Conservation (phyloP, 1,140 invertebrate genomes). For the Nasonia longicornis region DNA sequence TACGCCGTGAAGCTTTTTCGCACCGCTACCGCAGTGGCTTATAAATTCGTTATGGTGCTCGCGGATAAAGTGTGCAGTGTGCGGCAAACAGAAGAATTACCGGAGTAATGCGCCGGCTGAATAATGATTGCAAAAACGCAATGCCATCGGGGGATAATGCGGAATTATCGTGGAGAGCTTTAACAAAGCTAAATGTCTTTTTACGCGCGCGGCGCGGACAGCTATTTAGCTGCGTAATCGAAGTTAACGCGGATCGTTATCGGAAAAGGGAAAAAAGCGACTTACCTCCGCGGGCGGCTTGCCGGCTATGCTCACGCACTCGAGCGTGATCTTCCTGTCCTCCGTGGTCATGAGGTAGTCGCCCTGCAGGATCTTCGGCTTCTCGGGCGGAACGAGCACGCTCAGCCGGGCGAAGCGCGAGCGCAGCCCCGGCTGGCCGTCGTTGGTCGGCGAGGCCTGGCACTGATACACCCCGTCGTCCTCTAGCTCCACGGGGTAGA, state of each 20-base stretch:
- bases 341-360: conserved; percentile 85
- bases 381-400: conserved; percentile 89
- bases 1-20: conserved; percentile 41
- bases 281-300: conserved; percentile 92
- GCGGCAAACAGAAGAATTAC: conserved; percentile 22
- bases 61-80: conserved; percentile 19
- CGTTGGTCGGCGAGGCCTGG: conserved; percentile 82
- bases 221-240: not conserved
- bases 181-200: conserved; percentile 3
- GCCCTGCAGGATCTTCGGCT: conserved; percentile 88
- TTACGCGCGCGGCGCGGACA: not conserved
- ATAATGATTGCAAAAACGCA: conserved; percentile 39
- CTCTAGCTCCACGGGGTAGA: conserved; percentile 87
- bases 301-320: conserved; percentile 89
- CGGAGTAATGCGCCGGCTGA: conserved; percentile 23
- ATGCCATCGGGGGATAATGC: conserved; percentile 17
- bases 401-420: conserved; percentile 87
- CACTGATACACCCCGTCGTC: conserved; percentile 93
- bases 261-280: conserved; percentile 20
- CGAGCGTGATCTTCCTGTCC: conserved; percentile 88
- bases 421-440: conserved; percentile 81
- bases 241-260: not conserved
- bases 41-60: conserved; percentile 43
- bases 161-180: conserved; percentile 5
- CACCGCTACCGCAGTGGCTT: conserved; percentile 5